A percentile compares a stretch with the other conserved stretches of the same genome.
phyloP scores from a whole-genome alignment of 2,113 vertebrate genomes.

The Hemichromis elongatus region DNA sequence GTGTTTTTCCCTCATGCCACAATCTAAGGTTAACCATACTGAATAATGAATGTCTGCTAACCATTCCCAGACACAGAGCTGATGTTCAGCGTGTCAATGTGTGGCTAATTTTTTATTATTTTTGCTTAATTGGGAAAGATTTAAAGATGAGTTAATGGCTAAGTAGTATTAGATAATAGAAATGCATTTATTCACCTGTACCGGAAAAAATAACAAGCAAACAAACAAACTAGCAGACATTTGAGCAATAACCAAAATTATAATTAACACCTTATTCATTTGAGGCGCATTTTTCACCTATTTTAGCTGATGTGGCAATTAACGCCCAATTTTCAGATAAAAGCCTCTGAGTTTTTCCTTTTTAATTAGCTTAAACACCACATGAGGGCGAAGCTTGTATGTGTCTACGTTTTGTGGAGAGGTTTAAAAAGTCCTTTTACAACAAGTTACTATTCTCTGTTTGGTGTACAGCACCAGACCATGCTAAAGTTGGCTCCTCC shows the following conservation, averaged over 20 bases:
- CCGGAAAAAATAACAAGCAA: background rate
- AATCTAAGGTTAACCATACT: constrained; percentile 30
- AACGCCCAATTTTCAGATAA: background rate
- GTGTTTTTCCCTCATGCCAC: constrained; percentile 2
- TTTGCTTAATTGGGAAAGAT: constrained; percentile 35
- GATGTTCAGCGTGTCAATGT: constrained; percentile 25
- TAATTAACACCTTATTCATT: constrained; percentile 54
- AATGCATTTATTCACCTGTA: constrained; percentile 40
- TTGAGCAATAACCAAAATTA: constrained; percentile 39
- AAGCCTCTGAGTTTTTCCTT: background rate
- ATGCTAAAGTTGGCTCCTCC: background rate
- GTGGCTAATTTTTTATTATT: constrained; percentile 24
- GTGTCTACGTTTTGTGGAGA: background rate
- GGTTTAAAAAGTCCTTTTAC: background rate
- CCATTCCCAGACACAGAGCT: constrained; percentile 1
- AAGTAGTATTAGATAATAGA: constrained; percentile 31
- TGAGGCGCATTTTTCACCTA: background rate
- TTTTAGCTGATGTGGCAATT: constrained; percentile 26
- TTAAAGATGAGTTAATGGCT: constrained; percentile 15
- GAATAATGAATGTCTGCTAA: constrained; percentile 39
- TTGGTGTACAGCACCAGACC: background rate
- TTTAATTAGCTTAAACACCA: background rate
- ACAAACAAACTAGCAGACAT: constrained; percentile 22
- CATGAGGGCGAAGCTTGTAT: background rate
- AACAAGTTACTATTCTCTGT: background rate